Evolutionary conservation across 2,113 vertebrate genomes (phyloP), one percentile per base, ranked within the genome.

Genomic region (Macrotis lagotis): DNA sequence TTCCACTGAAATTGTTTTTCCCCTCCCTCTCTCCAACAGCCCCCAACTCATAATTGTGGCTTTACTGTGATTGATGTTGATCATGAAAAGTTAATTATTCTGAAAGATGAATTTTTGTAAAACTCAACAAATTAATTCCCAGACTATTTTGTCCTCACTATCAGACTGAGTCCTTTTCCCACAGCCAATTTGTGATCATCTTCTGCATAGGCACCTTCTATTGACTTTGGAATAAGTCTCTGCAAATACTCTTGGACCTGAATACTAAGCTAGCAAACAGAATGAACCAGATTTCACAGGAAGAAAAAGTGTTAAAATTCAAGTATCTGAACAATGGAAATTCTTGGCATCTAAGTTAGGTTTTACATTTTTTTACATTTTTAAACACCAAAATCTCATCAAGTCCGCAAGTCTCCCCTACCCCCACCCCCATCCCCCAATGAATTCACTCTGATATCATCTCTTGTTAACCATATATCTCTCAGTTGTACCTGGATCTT

Each of bases 401-500:
- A 74, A 74, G 37, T 74, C 31, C 37, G 1, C 12, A 12, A 83
- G 37, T 44, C 37, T 6, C 16, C 44, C 66, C 66, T 1, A 44
- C 19, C 1, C 5, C 19, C 16, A 5, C 25, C 14, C 28, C 3
- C 7, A 28, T 0, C 11, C 12, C 31, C 26, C 8, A 8, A 12
- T 6, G 6, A 12, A 12, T 74, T 74, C 37, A 3, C 59, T 74
- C 37, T 6, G 3, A 74, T 14, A 22, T n/a, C 7, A n/a, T 22
- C 16, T 74, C 66, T 37, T 74, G 44, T 19, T 2, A 16, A 22
- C 10, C 6, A 6, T 22, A 6, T 22, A 7, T 44, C n/a, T 74
- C 31, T 83, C 37, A 2, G 16, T 4, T 83, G 66, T 22, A 44
- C 3, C 37, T 1, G n/a, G 66, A n/a, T 83, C 16, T 44, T 83